Percentiles rank a stretch among this genome's conserved stretches.
Evolutionary conservation across 2,888 invertebrate species (phyloP).

Genomic region (Leucozona laternaria): DNA sequence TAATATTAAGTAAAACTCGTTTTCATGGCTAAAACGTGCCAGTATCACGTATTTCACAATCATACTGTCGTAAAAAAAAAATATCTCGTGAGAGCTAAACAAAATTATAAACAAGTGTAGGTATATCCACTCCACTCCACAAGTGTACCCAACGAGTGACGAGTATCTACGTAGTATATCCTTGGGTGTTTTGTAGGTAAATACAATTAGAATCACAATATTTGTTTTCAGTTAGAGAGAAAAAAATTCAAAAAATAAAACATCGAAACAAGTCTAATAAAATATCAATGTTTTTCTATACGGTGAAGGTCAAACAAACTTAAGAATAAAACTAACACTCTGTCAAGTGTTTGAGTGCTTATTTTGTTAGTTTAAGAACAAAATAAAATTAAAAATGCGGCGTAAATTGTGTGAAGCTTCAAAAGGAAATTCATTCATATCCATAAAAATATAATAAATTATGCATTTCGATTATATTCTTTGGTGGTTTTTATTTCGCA

Average conservation of each 20-base stretch:
- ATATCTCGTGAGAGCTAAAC: neutral
- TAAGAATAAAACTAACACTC: constrained; percentile 16
- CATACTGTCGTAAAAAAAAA: constrained; percentile 1
- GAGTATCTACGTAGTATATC: neutral
- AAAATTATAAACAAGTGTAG: constrained; percentile 11
- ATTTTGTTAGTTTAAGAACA: constrained; percentile 8
- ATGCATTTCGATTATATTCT: neutral
- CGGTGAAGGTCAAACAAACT: constrained; percentile 33
- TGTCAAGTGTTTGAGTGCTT: constrained; percentile 16
- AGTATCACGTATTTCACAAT: constrained; percentile 32
- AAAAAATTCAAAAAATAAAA: constrained; percentile 1
- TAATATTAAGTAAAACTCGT: constrained; percentile 7
- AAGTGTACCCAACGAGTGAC: neutral
- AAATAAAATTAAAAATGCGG: neutral
- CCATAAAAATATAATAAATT: neutral
- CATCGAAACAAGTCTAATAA: constrained; percentile 8
- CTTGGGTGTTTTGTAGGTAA: constrained; percentile 28
- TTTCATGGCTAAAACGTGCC: constrained; percentile 28
- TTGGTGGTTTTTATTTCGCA: neutral
- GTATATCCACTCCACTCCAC: too few relatives aligned
- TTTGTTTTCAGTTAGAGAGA: constrained; percentile 18
- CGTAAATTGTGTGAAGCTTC: neutral
- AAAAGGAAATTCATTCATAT: constrained; percentile 16
- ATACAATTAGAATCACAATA: constrained; percentile 35
- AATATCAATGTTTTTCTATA: constrained; percentile 20